Base-by-base conservation (phyloP, 2,888 invertebrate genomes). In the Tineola bisselliella region DNA sequence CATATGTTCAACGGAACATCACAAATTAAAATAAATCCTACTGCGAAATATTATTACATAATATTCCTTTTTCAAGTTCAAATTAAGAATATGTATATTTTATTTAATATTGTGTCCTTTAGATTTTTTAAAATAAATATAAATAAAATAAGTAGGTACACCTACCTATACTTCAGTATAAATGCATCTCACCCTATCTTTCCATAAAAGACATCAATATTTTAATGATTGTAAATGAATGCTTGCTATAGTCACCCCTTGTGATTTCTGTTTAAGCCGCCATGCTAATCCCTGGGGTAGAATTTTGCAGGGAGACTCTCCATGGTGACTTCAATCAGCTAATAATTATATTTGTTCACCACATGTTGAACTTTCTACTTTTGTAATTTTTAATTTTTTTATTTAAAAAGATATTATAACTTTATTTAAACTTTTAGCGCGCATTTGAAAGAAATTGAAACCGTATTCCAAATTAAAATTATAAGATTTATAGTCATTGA, bases 331-430 rank as follows among this genome's bases (percentile, higher is more conserved):
- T 74, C 80, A 82, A 84, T 87, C 82, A 78, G 81, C 83, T 83
- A 82, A 84, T 84, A 86, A 87, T 87, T 84, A 82, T 80, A 77
- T 82, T 83, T 79, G 79, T 79, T 80, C 77, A 75, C 82, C 86
- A 86, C 81, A 86, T 86, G 86, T 81, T 77, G 73, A 77, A 70
- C 67, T 63, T 48, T 54, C 48, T 48, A 48, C 1, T 5, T 38
- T 43, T n/a, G 43, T 43, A 52, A 15, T 17, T 52, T 15, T n/a
- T 10, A 52, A 2, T 2, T 25, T 25, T 25, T 25, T 25, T 6
- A 25, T n/a, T n/a, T n/a, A n/a, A n/a, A n/a, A n/a, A n/a, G n/a
- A n/a, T 25, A 25, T 6, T 25, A 25, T 44, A 44, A 44, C 6
- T 4, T 25, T 25, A 25, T 25, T 25, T 25, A 25, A 4, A 25